Base-by-base conservation (phyloP, 1,140 invertebrate genomes). In the Zaprionus davidi region DNA sequence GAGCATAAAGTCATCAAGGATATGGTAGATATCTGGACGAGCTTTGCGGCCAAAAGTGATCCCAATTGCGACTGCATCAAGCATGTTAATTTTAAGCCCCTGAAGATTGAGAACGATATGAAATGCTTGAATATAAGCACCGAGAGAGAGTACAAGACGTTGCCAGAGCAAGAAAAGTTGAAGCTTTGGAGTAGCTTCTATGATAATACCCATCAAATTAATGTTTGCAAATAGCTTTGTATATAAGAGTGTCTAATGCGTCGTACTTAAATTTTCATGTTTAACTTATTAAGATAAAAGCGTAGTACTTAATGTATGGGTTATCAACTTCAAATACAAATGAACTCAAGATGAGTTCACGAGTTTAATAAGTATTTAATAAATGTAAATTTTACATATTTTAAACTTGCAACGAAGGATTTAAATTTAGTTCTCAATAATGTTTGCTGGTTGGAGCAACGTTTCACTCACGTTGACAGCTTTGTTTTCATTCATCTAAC, bases 1-100 rank as follows among this genome's bases (percentile, higher is more conserved):
- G 92, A 91, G 41, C 79, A 92, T 41, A 74, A 73, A 65, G 73
- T 92, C 2, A 94, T 93, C 28, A 82, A 91, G 38, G 81, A 91
- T 46, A 94, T 94, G 91, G 85, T 94, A 2, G 93, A 93, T 79
- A 84, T 94, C 55, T 93, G 93, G 93, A 93, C 92, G 4, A 88
- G 88, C 55, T 94, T 94, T 63, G 93, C 93, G 2, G 82, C 87
- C 51, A 92, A 82, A 4, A 84, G 93, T 1, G 80, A 92, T 76
- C 92, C 92, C 0, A 93, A 93, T 53, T 91, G 92, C 65, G 64
- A 76, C 11, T 90, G 59, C 64, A 76, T 81, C 5, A 76, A 70
- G 5, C 44, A 73, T n/a, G 31, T 71, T 1, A 91, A 71, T 9
- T 94, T 93, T 78, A 78, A 88, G 7, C 92, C 92, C 0, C 53